Base-by-base conservation (phyloP, 2,888 invertebrate genomes). In the Theretra japonica region DNA sequence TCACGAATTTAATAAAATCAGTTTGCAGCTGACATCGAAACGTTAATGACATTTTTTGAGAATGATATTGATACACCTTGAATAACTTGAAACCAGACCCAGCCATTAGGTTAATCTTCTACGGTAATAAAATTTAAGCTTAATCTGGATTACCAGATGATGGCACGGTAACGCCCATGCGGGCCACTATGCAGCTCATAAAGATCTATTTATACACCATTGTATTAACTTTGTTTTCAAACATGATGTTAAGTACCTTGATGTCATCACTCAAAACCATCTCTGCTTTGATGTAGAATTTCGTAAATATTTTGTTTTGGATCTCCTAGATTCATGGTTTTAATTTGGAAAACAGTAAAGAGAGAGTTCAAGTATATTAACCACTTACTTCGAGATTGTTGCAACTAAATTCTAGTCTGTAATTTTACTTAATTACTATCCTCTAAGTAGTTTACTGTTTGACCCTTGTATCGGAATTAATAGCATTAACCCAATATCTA, bases 71-170 rank as follows among this genome's bases (percentile, higher is more conserved):
- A n/a, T 53, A 1, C 4, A 53, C 5, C n/a, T n/a, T 53, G 53
- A 53, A 53, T 53, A 4, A 53, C n/a, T 53, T n/a, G 19, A 53
- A 53, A 41, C 62, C 62, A 41, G 62, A 62, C 21, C 5, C 53
- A 21, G 11, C 41, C 33, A 41, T 71, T 90, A 88, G 86, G 83
- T 85, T 88, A 87, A 89, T 90, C 82, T 83, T 79, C 80, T 84
- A 81, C 78, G 53, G 53, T 53, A 83, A 87, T 90, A 89, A 90
- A 90, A 87, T 76, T 79, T 80, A 81, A 83, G 82, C 79, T 84
- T 84, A 84, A 81, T 79, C 77, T 76, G 82, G 82, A 86, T 87
- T 83, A 85, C 77, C 62, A 65, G n/a, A 41, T 65, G 65, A 82
- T 83, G 82, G 79, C 77, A 71, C 76, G 74, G 77, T 79, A 82